Conservation (phyloP, 1,140 invertebrate genomes). For the Phortica variegata region DNA sequence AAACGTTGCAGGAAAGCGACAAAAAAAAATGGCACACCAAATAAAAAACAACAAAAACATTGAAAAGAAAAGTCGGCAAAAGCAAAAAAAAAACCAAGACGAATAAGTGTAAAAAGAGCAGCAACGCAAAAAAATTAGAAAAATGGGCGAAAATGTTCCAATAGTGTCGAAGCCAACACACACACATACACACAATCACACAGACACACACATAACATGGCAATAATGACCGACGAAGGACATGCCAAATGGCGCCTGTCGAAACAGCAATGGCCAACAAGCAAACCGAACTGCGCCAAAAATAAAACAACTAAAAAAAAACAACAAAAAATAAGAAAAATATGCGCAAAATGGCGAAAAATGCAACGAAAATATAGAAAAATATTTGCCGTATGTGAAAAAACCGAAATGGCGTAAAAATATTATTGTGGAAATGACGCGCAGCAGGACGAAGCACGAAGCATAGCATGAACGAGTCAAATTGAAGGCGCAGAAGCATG, state of each 20-base stretch:
- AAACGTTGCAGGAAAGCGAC: slow-evolving; percentile 9
- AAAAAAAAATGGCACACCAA: slow-evolving; percentile 35
- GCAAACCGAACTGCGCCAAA: slow-evolving; percentile 2
- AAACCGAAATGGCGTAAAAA: too few relatives aligned
- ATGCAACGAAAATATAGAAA: neutral
- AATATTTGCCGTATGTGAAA: too few relatives aligned
- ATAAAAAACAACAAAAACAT: slow-evolving; percentile 13
- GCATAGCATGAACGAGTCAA: too few relatives aligned
- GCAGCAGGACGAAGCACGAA: too few relatives aligned
- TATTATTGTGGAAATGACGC: too few relatives aligned
- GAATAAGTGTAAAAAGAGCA: slow-evolving; percentile 50
- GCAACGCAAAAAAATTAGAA: slow-evolving; percentile 46
- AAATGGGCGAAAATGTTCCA: slow-evolving; percentile 14
- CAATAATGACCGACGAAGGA: slow-evolving; percentile 32
- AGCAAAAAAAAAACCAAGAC: slow-evolving; percentile 28
- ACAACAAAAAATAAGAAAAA: too few relatives aligned
- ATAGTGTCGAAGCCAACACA: slow-evolving; percentile 21
- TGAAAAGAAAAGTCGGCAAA: slow-evolving; percentile 4
- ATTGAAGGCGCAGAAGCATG: too few relatives aligned
- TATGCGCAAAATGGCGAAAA: neutral
- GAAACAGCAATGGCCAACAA: slow-evolving; percentile 34
- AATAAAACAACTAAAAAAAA: too few relatives aligned
- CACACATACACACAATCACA: neutral
- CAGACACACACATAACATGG: slow-evolving; percentile 12
- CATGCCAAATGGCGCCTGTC: slow-evolving; percentile 37